These are phyloP conservation scores for Parthenolecanium corni DNA, from an alignment of 2,888 invertebrate species.

Conservation along the genomic window DNA sequence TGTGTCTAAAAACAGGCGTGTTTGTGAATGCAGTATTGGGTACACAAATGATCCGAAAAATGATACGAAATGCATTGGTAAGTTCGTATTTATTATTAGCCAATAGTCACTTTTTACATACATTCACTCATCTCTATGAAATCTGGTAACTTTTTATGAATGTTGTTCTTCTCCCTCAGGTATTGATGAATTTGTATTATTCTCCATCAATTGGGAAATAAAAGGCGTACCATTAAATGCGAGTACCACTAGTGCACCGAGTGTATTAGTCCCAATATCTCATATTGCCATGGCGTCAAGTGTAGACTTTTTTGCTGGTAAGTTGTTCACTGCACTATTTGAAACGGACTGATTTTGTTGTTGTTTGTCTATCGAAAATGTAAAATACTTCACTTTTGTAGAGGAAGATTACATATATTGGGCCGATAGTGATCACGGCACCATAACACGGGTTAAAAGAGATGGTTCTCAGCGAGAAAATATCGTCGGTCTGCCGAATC, in stretches of 20 bases:
- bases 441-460: conserved; percentile 60
- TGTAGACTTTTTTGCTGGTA: conserved; percentile 56
- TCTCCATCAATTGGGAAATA: conserved; percentile 64
- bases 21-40: conserved; percentile 68
- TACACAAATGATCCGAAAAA: conserved; percentile 46
- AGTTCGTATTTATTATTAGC: too few species aligned
- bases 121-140: too few species aligned
- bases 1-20: conserved; percentile 43
- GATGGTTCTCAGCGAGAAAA: conserved; percentile 61
- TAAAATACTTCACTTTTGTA: background rate
- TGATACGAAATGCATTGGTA: conserved; percentile 45
- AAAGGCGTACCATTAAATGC: conserved; percentile 49
- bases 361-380: background rate
- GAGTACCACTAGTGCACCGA: conserved; percentile 36
- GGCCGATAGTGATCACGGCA: conserved; percentile 67
- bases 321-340: background rate
- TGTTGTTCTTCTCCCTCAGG: too few species aligned
- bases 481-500: conserved; percentile 46
- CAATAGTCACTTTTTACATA: too few species aligned
- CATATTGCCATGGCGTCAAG: conserved; percentile 62
- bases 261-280: conserved; percentile 57
- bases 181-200: conserved; percentile 58
- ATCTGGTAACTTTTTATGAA: background rate
- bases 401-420: conserved; percentile 55
- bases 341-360: background rate